Conservation (phyloP, 2,797 vertebrate genomes). For the Moxostoma hubbsi region DNA sequence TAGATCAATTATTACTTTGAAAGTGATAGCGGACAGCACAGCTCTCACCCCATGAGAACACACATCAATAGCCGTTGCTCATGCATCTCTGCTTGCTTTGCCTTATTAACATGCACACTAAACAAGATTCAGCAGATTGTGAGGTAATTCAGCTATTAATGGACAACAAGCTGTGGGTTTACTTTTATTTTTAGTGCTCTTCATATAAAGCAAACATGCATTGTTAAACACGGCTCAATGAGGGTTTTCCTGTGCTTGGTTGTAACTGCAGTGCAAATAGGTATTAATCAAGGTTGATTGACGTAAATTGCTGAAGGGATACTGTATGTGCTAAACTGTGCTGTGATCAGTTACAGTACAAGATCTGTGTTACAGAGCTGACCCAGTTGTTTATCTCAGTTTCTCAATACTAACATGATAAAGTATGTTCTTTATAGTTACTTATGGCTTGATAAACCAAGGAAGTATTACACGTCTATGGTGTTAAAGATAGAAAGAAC, state of each 20-base stretch:
- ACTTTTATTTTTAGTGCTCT: not conserved
- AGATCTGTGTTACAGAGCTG: not conserved
- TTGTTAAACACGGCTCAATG: not conserved
- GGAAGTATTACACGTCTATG: not conserved
- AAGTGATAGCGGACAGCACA: slow-evolving; percentile 60
- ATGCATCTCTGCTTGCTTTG: slow-evolving; percentile 57
- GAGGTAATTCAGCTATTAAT: slow-evolving; percentile 17
- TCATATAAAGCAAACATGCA: not conserved
- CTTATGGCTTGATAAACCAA: not conserved
- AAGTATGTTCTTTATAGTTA: not conserved
- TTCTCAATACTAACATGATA: not conserved
- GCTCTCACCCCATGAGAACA: slow-evolving; percentile 55
- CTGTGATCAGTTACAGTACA: not conserved
- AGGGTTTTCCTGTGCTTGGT: not conserved
- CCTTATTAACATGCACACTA: slow-evolving; percentile 1
- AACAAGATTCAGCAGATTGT: slow-evolving; percentile 6
- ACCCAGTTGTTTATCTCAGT: slow-evolving; percentile 6
- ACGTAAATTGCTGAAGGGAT: not conserved
- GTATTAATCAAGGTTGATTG: slow-evolving; percentile 11
- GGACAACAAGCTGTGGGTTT: not conserved
- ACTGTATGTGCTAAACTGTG: not conserved
- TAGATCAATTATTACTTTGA: slow-evolving; percentile 70
- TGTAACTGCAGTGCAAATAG: not conserved
- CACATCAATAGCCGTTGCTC: slow-evolving; percentile 71
- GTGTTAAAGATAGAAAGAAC: too few relatives aligned